Conservation (phyloP, 1,140 invertebrate species). For the Drosophila kikkawai region DNA sequence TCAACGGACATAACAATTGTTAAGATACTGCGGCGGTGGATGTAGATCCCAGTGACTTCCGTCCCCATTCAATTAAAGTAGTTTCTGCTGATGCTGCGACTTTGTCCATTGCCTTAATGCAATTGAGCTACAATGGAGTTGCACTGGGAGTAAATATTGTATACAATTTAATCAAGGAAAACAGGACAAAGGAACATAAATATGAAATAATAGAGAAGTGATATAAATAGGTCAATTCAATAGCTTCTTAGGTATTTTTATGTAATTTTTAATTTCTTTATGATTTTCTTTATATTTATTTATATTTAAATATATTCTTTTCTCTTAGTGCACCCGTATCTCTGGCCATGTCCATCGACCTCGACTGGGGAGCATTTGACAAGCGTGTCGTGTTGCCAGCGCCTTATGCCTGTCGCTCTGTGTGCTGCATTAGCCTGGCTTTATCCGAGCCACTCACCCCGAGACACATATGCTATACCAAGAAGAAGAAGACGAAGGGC, state of each 20-base stretch:
- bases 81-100: constrained; percentile 48
- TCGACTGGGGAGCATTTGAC: constrained; percentile 63
- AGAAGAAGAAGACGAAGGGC: background rate
- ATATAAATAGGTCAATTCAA: background rate
- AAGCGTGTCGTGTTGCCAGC: constrained; percentile 63
- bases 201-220: background rate
- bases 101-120: constrained; percentile 47
- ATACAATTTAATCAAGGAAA: background rate
- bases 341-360: constrained; percentile 43
- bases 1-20: constrained; percentile 28
- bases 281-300: too few relatives aligned
- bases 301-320: background rate
- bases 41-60: background rate
- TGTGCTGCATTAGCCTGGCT: constrained; percentile 70
- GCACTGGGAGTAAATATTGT: constrained; percentile 1
- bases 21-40: background rate
- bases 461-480: constrained; percentile 23
- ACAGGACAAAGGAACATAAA: background rate
- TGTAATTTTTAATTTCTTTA: background rate
- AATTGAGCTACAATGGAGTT: constrained; percentile 31
- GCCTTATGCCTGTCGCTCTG: constrained; percentile 57
- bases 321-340: constrained; percentile 7
- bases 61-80: constrained; percentile 61
- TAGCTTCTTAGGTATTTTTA: background rate
- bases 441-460: constrained; percentile 62